A percentile compares a stretch with the other conserved stretches of the same genome.
Conservation (phyloP, 2,888 invertebrate genomes). For the Cosmia trapezina region DNA sequence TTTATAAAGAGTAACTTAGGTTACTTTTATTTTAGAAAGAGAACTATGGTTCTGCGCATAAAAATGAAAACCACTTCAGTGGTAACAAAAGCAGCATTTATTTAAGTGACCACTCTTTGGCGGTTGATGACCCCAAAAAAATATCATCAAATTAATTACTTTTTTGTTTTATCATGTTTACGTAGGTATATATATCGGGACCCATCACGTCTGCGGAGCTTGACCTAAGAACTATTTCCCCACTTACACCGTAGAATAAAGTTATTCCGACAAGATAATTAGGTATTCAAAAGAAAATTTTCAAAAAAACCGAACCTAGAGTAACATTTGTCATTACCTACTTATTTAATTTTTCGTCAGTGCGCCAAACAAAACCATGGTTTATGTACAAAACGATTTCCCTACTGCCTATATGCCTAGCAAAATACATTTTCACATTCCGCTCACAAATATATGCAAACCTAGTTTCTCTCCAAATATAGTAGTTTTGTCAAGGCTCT, state of each 20-base stretch:
- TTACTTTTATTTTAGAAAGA: too few species aligned
- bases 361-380: background rate
- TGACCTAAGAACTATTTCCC: background rate
- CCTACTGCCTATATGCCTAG: constrained; percentile 14
- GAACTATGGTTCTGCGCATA: too few species aligned
- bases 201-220: too few species aligned
- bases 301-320: background rate
- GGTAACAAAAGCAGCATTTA: too few species aligned
- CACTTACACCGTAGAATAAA: background rate
- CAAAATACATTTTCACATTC: constrained; percentile 58
- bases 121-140: too few species aligned
- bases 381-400: constrained; percentile 27
- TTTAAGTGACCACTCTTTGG: too few species aligned
- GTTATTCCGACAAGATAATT: too few species aligned
- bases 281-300: background rate
- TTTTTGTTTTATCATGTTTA: too few species aligned
- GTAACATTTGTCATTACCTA: background rate
- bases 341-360: background rate
- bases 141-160: too few species aligned
- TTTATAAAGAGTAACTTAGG: too few species aligned
- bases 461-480: constrained; percentile 70
- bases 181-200: too few species aligned
- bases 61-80: too few species aligned
- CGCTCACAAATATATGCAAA: constrained; percentile 53
- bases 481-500: constrained; percentile 40